phyloP scores from a whole-genome alignment of 2,888 invertebrate genomes.

The Pocota personata region DNA sequence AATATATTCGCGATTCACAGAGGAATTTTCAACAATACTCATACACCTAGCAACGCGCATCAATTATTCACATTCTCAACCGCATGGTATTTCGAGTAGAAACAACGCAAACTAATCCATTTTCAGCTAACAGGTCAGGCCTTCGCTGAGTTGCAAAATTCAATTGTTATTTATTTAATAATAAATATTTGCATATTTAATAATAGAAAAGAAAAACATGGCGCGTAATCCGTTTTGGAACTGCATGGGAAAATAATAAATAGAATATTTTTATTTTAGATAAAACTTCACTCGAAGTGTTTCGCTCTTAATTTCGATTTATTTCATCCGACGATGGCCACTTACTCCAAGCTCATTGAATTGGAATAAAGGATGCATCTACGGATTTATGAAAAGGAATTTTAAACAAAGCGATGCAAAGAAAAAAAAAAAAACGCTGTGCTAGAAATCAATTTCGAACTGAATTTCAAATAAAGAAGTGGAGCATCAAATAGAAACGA shows the following conservation, averaged over 20 bases:
- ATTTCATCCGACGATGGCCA: background rate
- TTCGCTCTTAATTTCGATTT: conserved; percentile 30
- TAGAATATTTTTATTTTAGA: background rate
- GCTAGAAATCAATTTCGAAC: conserved; percentile 17
- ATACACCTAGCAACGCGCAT: background rate
- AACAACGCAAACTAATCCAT: conserved; percentile 23
- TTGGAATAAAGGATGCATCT: background rate
- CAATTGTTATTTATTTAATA: conserved; percentile 38
- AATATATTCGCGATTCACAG: background rate
- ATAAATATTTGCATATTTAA: conserved; percentile 38
- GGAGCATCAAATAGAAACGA: background rate
- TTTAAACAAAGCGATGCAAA: background rate
- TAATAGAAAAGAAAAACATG: background rate
- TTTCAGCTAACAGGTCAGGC: conserved; percentile 48
- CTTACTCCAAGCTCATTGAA: background rate
- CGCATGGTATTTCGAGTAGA: background rate
- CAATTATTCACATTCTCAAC: background rate
- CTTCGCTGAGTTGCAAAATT: background rate
- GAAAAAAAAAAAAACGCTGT: background rate
- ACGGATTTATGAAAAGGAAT: background rate
- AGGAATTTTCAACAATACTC: background rate
- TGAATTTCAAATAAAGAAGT: background rate
- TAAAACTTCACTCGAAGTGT: background rate
- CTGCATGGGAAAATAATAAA: conserved; percentile 28
- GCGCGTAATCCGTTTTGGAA: conserved; percentile 30